Conservation (phyloP, 2,797 vertebrate species). For the Sardinella longiceps region DNA sequence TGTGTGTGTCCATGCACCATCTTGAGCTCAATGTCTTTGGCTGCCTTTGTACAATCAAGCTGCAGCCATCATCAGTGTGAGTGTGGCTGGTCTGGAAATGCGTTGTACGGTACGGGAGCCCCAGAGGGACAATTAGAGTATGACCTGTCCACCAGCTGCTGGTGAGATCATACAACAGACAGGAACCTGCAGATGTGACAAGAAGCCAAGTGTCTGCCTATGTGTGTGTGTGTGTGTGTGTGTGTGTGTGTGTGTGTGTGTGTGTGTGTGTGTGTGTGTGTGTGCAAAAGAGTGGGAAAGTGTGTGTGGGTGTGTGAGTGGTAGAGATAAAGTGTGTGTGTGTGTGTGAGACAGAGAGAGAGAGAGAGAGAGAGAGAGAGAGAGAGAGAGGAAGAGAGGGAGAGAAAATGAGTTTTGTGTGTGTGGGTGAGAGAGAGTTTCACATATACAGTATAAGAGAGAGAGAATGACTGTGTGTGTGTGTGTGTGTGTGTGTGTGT, state of each 20-base stretch:
- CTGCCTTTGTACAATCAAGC: not conserved
- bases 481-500: not conserved
- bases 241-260: not conserved
- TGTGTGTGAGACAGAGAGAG: no score
- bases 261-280: not conserved
- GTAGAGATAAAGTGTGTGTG: no score
- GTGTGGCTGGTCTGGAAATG: not conserved
- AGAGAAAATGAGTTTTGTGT: no score
- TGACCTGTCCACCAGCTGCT: not conserved
- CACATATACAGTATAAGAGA: no score
- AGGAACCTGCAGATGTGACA: not conserved
- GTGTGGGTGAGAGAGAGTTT: no score
- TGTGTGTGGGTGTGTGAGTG: not conserved
- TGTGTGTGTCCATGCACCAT: not conserved
- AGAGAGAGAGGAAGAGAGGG: no score
- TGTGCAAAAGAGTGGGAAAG: not conserved
- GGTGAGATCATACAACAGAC: conserved; percentile 14
- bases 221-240: not conserved
- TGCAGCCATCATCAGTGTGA: not conserved
- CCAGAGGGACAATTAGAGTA: not conserved
- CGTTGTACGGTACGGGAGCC: conserved; percentile 30
- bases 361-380: no score
- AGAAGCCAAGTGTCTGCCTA: not conserved
- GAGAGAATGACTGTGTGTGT: no score
- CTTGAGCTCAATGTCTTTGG: not conserved